Evolutionary conservation across 2,888 invertebrate species (phyloP), one percentile per base, ranked within the genome.

Genomic region (Epinotia demarniana): DNA sequence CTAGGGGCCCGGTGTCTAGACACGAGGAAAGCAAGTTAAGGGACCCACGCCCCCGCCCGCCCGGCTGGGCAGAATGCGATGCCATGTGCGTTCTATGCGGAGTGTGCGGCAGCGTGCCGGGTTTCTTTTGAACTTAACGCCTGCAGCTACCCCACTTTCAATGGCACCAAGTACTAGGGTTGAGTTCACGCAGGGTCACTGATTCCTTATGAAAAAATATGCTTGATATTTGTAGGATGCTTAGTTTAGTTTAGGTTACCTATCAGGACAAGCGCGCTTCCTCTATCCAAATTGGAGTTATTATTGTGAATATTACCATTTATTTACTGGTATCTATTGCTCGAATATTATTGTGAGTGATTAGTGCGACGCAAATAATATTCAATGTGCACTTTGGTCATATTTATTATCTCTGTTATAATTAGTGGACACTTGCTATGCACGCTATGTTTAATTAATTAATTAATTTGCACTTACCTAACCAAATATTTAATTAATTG

Each of bases 1-100:
- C 79, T 80, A 82, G 83, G 83, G 84, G 84, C 85, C 85, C 84
- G 85, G 82, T 86, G 92, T 91, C 91, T 92, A 92, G 92, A 92
- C 92, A 89, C 89, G 88, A 88, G 89, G 90, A 89, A 91, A 90
- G 87, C 89, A 85, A 88, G 88, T 82, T 88, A 87, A 86, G 89
- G 87, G 88, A 27, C 53, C 27, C 33, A 72, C 67, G 60, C 67
- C 27, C 46, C 78, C 78, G 9, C 80, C 85, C 80, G 84, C 49
- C 39, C 61, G n/a, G 46, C 46, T 3, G 12, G 11, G 57, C 19
- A 11, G 33, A 53, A 83, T 83, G 81, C 83, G 81, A 77, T 77
- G 75, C 79, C 27, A 12, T 84, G 82, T 84, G 85, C 83, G 82
- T 85, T 81, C 77, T 55, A n/a, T 12, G 27, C n/a, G 49, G 63